These are phyloP conservation scores for Orchesellides sinensis DNA, from an alignment of 2,888 invertebrate genomes.

Conservation along the genomic window DNA sequence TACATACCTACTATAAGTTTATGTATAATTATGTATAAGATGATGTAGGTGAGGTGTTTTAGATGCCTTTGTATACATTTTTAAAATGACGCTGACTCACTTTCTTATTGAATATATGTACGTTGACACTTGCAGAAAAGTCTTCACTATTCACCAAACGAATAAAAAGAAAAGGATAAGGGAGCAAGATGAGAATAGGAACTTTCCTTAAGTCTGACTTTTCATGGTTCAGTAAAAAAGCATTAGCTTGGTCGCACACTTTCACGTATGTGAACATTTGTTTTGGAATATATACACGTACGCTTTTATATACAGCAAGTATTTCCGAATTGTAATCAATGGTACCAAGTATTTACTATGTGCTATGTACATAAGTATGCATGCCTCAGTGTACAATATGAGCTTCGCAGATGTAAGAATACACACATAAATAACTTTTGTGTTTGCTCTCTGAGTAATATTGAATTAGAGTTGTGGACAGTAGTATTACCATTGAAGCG, in stretches of 20 bases:
- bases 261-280: background rate
- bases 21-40: too few species aligned
- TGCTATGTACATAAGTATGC: background rate
- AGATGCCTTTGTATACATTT: background rate
- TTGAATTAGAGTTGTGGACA: constrained; percentile 31
- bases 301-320: too few species aligned
- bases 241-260: constrained; percentile 4
- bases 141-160: too few species aligned
- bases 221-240: constrained; percentile 41
- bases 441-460: constrained; percentile 16
- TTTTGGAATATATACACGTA: background rate
- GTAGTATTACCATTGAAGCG: background rate
- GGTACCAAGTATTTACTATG: background rate
- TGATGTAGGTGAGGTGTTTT: too few species aligned
- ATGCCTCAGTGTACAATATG: background rate
- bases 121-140: background rate
- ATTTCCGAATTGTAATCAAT: background rate
- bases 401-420: background rate
- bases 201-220: constrained; percentile 23
- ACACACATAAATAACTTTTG: constrained; percentile 31
- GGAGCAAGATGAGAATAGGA: background rate
- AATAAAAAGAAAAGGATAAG: too few species aligned
- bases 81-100: background rate
- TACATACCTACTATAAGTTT: too few species aligned
- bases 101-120: background rate